Conservation (phyloP, 1,140 invertebrate genomes). For the Lepidurus packardi region DNA sequence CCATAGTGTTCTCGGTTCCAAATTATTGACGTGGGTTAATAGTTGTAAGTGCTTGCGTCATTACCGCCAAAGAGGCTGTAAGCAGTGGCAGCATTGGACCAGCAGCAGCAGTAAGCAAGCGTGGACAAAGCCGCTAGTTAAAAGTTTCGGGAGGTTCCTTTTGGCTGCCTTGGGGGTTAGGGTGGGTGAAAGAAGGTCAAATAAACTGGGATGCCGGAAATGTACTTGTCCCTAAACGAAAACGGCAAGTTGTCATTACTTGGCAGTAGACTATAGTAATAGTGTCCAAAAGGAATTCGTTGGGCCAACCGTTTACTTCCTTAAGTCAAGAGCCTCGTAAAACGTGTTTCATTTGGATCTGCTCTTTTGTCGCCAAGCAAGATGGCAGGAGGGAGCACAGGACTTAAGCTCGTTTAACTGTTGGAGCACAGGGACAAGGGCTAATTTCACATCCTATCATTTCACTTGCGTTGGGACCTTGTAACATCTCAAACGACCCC, state of each 20-base stretch:
- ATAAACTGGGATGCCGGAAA: background rate
- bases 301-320: slow-evolving; percentile 13
- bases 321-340: slow-evolving; percentile 14
- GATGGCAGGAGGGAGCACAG: background rate
- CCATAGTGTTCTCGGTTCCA: background rate
- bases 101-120: background rate
- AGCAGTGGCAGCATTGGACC: background rate
- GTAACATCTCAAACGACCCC: background rate
- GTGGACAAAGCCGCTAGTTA: background rate
- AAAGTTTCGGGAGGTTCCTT: background rate
- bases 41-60: slow-evolving; percentile 2
- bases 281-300: slow-evolving; percentile 12
- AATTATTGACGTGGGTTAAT: slow-evolving; percentile 12
- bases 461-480: slow-evolving; percentile 8
- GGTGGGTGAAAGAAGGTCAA: background rate
- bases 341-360: slow-evolving; percentile 19
- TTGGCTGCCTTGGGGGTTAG: background rate
- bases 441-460: slow-evolving; percentile 22
- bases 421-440: slow-evolving; percentile 20
- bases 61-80: background rate
- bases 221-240: slow-evolving; percentile 5
- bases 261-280: slow-evolving; percentile 3
- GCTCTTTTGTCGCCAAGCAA: slow-evolving; percentile 14
- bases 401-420: slow-evolving; percentile 19
- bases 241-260: slow-evolving; percentile 19